Conservation (phyloP, 2,888 invertebrate species). For the Drosophila buzzatii region DNA sequence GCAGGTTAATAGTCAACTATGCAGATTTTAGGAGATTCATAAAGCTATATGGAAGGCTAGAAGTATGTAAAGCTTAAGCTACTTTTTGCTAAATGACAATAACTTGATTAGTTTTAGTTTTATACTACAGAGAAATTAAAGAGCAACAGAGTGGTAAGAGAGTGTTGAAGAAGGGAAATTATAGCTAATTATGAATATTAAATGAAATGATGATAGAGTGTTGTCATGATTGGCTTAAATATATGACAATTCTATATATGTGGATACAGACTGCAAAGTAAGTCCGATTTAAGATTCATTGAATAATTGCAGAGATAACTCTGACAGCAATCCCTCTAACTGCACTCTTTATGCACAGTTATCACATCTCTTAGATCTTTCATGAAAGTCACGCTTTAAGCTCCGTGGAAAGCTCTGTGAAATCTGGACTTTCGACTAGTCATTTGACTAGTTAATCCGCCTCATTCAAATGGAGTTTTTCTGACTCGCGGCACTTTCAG, state of each 20-base stretch:
- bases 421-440: neutral
- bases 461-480: slow-evolving; percentile 21
- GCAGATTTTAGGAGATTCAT: too few species aligned
- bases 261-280: neutral
- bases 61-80: neutral
- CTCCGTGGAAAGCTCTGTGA: neutral
- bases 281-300: too few species aligned
- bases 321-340: neutral
- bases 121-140: too few species aligned
- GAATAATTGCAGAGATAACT: neutral
- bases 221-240: too few species aligned
- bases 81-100: too few species aligned
- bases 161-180: too few species aligned
- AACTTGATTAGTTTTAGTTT: too few species aligned
- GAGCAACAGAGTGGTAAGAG: too few species aligned
- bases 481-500: neutral
- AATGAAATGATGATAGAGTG: too few species aligned
- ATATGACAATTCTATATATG: neutral
- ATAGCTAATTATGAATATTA: too few species aligned
- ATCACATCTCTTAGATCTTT: neutral
- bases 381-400: neutral
- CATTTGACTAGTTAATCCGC: slow-evolving; percentile 18
- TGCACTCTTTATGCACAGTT: neutral
- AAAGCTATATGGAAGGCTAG: too few species aligned
- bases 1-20: too few species aligned